Conservation (phyloP, 2,113 vertebrate genomes). For the Tursiops truncatus region DNA sequence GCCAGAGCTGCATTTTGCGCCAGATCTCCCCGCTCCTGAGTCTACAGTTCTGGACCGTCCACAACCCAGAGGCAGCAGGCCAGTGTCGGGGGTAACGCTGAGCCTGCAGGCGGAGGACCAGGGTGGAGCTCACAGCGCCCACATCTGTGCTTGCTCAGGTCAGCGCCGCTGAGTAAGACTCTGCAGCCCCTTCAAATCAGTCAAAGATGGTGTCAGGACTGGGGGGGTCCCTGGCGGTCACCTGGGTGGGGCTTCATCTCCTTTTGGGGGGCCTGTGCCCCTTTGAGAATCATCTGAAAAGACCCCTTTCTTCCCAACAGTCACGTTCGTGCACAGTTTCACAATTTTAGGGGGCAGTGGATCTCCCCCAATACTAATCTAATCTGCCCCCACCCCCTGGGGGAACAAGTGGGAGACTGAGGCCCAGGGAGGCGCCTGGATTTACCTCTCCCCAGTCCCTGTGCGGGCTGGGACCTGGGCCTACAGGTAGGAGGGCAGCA, state of each 20-base stretch:
- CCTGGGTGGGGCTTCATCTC: not conserved
- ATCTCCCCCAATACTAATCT: not conserved
- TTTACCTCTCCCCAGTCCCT: not conserved
- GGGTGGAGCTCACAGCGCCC: not conserved
- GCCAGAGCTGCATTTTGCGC: not conserved
- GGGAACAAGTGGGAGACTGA: not conserved
- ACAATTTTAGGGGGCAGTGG: not conserved
- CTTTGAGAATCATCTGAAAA: not conserved
- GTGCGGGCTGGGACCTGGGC: not conserved
- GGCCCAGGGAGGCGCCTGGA: not conserved
- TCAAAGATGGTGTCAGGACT: not conserved
- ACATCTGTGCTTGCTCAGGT: not conserved
- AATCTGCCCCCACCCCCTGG: not conserved
- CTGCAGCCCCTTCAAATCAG: not conserved
- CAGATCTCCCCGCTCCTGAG: accelerated
- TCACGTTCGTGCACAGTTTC: too few species aligned
- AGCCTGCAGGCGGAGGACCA: not conserved
- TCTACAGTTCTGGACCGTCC: not conserved
- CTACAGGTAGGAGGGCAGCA: not conserved
- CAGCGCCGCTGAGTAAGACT: accelerated
- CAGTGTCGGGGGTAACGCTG: accelerated
- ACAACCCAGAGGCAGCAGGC: not conserved
- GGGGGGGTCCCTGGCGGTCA: not conserved
- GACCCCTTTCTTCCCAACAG: not conserved
- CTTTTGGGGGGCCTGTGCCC: not conserved